phyloP scores from a whole-genome alignment of 23 tunicate species.

The Botrylloides violaceus region DNA sequence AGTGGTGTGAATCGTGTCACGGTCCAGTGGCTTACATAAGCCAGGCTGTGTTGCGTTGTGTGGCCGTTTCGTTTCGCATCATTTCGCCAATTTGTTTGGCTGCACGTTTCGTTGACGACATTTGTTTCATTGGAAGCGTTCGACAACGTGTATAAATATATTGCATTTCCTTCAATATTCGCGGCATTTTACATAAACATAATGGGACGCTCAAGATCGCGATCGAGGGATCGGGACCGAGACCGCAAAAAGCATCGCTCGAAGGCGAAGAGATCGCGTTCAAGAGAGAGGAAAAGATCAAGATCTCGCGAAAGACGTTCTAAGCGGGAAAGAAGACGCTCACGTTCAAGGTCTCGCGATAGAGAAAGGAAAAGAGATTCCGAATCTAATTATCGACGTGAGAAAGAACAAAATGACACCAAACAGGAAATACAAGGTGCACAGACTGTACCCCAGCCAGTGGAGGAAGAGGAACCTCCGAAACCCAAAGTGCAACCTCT shows the following conservation, averaged over 20 bases:
- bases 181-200: not conserved
- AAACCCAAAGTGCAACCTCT: slow-evolving; percentile 54
- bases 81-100: no score
- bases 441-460: not conserved
- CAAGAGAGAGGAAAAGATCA: slow-evolving; percentile 58
- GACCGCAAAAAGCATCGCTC: slow-evolving; percentile 34
- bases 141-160: no score
- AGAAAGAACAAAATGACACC: not conserved
- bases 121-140: no score
- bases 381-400: not conserved
- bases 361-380: slow-evolving; percentile 29
- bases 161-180: not conserved
- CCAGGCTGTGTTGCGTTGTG: no score
- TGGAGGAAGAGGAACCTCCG: slow-evolving; percentile 24
- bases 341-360: slow-evolving; percentile 49
- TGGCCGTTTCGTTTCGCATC: no score
- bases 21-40: no score
- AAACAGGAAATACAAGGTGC: no score
- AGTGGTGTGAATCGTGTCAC: no score
- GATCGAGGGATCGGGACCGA: slow-evolving; percentile 49
- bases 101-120: no score
- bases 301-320: slow-evolving; percentile 27
- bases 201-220: slow-evolving; percentile 73
- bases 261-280: slow-evolving; percentile 39
- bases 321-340: slow-evolving; percentile 23